Evolutionary conservation across 2,888 invertebrate species (phyloP).

Genomic region (Herminia tarsipennalis): DNA sequence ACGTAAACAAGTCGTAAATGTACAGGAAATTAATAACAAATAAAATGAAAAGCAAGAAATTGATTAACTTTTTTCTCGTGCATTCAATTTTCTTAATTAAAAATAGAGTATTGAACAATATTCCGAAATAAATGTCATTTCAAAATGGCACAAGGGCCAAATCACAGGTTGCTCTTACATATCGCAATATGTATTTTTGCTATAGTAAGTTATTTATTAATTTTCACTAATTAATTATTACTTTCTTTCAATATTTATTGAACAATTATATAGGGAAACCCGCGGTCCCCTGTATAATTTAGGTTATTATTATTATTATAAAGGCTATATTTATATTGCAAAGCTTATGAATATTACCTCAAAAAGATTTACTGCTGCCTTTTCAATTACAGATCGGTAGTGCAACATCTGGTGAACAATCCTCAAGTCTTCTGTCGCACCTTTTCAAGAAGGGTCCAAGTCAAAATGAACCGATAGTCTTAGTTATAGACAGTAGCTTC

Average conservation of each 20-base stretch:
- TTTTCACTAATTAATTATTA: no score
- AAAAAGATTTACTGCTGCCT: no score
- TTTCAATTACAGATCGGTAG: neutral
- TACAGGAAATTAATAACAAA: constrained; percentile 2
- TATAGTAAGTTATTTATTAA: constrained; percentile 1
- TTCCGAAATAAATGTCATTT: neutral
- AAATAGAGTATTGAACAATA: neutral
- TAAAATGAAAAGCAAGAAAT: constrained; percentile 7
- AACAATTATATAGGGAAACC: no score
- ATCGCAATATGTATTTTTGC: neutral
- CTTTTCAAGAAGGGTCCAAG: neutral
- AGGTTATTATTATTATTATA: no score
- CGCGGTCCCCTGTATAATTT: no score
- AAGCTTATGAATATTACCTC: no score
- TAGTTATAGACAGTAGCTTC: neutral
- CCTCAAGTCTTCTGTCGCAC: no score
- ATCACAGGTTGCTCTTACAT: neutral
- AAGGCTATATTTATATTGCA: no score
- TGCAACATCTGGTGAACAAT: neutral
- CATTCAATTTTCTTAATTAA: constrained; percentile 1
- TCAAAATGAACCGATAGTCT: neutral
- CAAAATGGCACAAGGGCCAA: constrained; percentile 1
- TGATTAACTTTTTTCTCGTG: neutral
- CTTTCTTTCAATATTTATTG: no score
- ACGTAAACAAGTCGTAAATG: constrained; percentile 7